Evolutionary conservation across 2,888 invertebrate genomes (phyloP).

Genomic region (Eupithecia pulchellata): DNA sequence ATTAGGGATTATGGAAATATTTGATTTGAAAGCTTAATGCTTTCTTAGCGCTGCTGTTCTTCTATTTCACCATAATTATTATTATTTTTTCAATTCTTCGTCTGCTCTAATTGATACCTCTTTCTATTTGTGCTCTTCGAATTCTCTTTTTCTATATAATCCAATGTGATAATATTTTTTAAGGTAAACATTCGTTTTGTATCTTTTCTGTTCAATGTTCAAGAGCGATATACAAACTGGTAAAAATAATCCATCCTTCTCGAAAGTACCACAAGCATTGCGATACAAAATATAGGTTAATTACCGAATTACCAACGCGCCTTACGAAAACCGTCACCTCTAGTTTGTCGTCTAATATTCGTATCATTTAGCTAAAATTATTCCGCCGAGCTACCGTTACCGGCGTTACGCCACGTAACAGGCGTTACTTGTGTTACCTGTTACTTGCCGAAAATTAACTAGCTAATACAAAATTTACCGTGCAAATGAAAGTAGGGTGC

Average conservation of each 20-base stretch:
- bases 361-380: constrained; percentile 16
- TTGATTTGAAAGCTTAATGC: constrained; percentile 16
- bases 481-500: constrained; percentile 26
- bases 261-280: neutral
- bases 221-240: neutral
- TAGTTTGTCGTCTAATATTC: constrained; percentile 11
- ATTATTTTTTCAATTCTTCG: neutral
- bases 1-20: constrained; percentile 20
- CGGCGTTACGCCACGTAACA: neutral
- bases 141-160: neutral
- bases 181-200: neutral
- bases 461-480: constrained; percentile 31
- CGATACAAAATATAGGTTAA: constrained; percentile 8
- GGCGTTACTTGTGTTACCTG: neutral
- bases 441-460: constrained; percentile 23
- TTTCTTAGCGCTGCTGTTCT: constrained; percentile 7
- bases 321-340: neutral
- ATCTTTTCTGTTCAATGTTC: neutral
- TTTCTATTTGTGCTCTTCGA: neutral
- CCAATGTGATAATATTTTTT: neutral
- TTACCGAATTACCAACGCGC: neutral
- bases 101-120: neutral
- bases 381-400: constrained; percentile 1
- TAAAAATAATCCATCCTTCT: neutral
- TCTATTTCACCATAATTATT: neutral